phyloP scores from a whole-genome alignment of 2,113 vertebrate genomes.

The Salvelinus sp. region DNA sequence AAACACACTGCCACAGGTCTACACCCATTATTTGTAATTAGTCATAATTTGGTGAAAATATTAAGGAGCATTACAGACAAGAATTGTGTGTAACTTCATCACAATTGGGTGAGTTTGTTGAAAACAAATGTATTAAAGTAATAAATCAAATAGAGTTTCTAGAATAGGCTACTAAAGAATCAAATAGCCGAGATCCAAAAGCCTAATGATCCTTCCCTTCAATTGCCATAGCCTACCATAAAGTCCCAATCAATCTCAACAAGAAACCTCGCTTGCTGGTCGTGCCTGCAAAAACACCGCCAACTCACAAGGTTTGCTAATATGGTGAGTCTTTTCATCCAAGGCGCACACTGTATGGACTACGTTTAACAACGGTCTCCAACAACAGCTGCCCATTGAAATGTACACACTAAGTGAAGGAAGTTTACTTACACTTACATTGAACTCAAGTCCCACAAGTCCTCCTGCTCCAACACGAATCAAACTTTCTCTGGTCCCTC shows the following conservation, averaged over 20 bases:
- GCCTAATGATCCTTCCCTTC: neutral
- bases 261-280: neutral
- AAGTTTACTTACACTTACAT: slow-evolving; percentile 72
- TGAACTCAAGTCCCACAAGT: slow-evolving; percentile 46
- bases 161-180: too few species aligned
- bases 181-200: neutral
- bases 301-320: neutral
- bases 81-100: too few species aligned
- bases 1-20: too few species aligned
- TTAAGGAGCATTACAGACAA: too few species aligned
- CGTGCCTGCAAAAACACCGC: neutral
- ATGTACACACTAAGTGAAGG: slow-evolving; percentile 40
- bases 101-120: too few species aligned
- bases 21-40: too few species aligned
- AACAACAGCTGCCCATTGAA: slow-evolving; percentile 31
- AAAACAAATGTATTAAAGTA: too few species aligned
- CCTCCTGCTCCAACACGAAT: slow-evolving; percentile 41
- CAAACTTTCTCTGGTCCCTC: slow-evolving; percentile 33
- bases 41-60: too few species aligned
- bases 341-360: slow-evolving; percentile 12
- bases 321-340: slow-evolving; percentile 5
- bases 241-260: neutral
- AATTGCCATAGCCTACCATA: neutral
- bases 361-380: slow-evolving; percentile 16
- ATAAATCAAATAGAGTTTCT: too few species aligned